These are phyloP conservation scores for Chlorops oryzae DNA, from an alignment of 1,140 invertebrate genomes.

Conservation along the genomic window DNA sequence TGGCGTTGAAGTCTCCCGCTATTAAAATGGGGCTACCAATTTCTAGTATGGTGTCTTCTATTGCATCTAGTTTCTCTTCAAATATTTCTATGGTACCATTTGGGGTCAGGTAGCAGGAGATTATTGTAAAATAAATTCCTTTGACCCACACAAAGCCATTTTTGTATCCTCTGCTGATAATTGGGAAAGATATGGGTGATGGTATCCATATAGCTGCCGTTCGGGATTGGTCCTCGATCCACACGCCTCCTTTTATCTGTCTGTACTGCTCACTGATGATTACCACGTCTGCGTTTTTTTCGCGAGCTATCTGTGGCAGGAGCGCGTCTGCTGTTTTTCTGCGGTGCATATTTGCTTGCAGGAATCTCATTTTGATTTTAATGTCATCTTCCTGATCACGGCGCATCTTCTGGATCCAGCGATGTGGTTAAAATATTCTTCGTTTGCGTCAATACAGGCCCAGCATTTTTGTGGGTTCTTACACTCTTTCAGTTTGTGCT, in stretches of 20 bases:
- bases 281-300: not conserved
- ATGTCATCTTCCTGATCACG: too few species aligned
- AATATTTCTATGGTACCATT: not conserved
- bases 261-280: not conserved
- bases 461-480: not conserved
- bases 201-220: not conserved
- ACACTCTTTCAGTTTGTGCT: conserved; percentile 3
- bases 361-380: not conserved
- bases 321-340: not conserved
- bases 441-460: not conserved
- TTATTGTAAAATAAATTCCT: not conserved
- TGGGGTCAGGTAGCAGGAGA: conserved; percentile 9
- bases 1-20: conserved; percentile 24
- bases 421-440: not conserved
- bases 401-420: not conserved
- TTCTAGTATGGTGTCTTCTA: not conserved
- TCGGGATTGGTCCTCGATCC: not conserved
- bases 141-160: not conserved
- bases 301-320: too few species aligned
- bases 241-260: not conserved
- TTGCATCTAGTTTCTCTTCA: not conserved
- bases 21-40: conserved; percentile 5
- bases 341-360: not conserved
- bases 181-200: not conserved
- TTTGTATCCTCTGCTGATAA: not conserved